Evolutionary conservation across 1,140 invertebrate species (phyloP), one percentile per base, ranked within the genome.

Genomic region (Tetramorium alpestre): DNA sequence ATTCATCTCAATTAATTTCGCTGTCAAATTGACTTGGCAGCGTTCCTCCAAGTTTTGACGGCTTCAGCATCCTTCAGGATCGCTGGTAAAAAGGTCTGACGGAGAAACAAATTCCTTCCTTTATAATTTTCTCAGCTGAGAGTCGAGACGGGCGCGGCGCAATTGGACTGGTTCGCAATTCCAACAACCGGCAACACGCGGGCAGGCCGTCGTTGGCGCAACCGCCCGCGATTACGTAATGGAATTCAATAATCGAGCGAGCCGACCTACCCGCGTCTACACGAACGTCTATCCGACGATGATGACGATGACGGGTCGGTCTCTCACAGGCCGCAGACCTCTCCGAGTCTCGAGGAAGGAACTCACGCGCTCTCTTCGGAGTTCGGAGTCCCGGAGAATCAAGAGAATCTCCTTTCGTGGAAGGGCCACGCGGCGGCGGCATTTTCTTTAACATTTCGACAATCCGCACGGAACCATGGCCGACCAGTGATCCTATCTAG

Each of bases 171-270:
- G 49, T 81, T 70, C 77, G 77, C 16, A 47, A 70, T 80, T 69
- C 77, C 54, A 80, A 80, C 13, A 22, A 77, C 38, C 38, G 56
- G 41, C 41, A 69, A 62, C 56, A 44, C 76, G 58, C 64, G 33
- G 64, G 33, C 64, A n/a, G 33, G 25, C n/a, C 18, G 58, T n/a
- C 44, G 28, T 47, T 81, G 77, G 28, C 33, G 77, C 64, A 81
- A 81, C 10, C 77, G 47, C 13, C 33, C 49, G 47, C 47, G 47
- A 81, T 81, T 81, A 81, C 25, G 47, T 81, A 81, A 81, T 70
- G 77, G 62, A 58, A 70, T 81, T 69, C 77, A 64, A 81, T 70
- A 81, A 81, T 70, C 64, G 64, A 80, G 77, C 77, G 62, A 69
- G 62, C 47, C 16, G 11, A 70, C 47, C 47, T 41, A 47, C 11